Evolutionary conservation across 2,888 invertebrate genomes (phyloP).

Genomic region (Parapristionchus giblindavisi): DNA sequence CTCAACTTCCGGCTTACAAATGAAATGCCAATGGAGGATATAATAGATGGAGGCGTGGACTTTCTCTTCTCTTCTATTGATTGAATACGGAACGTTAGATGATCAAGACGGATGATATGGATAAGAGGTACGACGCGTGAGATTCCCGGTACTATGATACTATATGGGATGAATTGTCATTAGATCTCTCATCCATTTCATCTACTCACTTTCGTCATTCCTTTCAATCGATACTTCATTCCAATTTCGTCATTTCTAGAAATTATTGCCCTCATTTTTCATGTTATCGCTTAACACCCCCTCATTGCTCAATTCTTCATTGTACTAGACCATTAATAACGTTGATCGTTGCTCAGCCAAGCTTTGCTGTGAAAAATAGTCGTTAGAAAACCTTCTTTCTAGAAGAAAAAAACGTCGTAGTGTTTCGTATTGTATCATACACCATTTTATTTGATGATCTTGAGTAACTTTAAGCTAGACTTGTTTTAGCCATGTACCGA

Average conservation of each 20-base stretch:
- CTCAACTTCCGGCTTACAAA: conserved; percentile 23
- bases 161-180: conserved; percentile 25
- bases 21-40: conserved; percentile 21
- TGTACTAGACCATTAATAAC: not conserved
- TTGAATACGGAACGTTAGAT: not conserved
- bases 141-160: conserved; percentile 29
- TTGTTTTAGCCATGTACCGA: conserved; percentile 14
- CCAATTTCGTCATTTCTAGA: not conserved
- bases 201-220: not conserved
- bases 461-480: conserved; percentile 8
- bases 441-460: not conserved
- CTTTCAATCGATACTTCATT: conserved; percentile 6
- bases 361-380: not conserved
- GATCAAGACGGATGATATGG: conserved; percentile 16
- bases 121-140: conserved; percentile 16
- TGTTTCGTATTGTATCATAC: not conserved
- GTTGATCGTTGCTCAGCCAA: conserved; percentile 11
- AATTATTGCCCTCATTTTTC: not conserved
- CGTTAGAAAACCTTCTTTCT: conserved; percentile 14
- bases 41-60: conserved; percentile 7
- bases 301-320: not conserved
- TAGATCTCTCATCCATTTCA: not conserved
- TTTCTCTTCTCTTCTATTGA: conserved; percentile 13
- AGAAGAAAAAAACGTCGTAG: not conserved
- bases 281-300: not conserved